Percentiles rank a stretch among this genome's conserved stretches.
Conservation (phyloP, 2,888 invertebrate genomes). For the Trilocha varians region DNA sequence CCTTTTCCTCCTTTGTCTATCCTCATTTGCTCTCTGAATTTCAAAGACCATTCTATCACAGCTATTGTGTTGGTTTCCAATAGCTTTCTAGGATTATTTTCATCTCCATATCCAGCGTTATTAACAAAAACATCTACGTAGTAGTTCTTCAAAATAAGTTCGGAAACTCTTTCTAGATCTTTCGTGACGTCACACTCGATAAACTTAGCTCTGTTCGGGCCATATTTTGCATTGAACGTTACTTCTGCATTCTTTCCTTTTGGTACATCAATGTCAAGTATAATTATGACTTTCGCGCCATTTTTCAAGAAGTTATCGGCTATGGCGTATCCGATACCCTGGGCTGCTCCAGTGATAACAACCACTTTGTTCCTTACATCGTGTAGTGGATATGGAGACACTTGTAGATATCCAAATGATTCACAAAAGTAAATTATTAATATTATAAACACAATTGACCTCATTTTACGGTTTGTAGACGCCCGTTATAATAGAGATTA, state of each 20-base stretch:
- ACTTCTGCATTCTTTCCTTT: conserved; percentile 34
- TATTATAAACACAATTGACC: background rate
- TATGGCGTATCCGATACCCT: conserved; percentile 62
- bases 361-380: conserved; percentile 29
- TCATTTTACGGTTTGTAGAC: too few species aligned
- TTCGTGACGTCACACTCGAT: conserved; percentile 57
- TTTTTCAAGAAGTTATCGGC: conserved; percentile 51
- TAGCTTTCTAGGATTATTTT: conserved; percentile 10
- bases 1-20: conserved; percentile 62
- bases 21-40: conserved; percentile 67
- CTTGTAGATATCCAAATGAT: background rate
- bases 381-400: background rate
- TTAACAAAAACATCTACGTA: conserved; percentile 44
- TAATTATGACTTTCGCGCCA: conserved; percentile 27
- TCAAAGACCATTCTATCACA: conserved; percentile 33
- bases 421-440: background rate
- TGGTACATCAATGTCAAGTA: conserved; percentile 24
- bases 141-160: conserved; percentile 21
- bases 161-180: conserved; percentile 35
- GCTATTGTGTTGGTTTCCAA: conserved; percentile 28
- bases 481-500: too few species aligned
- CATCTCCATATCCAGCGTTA: conserved; percentile 36
- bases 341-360: conserved; percentile 64
- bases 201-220: conserved; percentile 44
- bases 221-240: conserved; percentile 46